Percentiles rank a stretch among this genome's conserved stretches.
phyloP scores from a whole-genome alignment of 1,140 invertebrate species.

The Heliconius congener region DNA sequence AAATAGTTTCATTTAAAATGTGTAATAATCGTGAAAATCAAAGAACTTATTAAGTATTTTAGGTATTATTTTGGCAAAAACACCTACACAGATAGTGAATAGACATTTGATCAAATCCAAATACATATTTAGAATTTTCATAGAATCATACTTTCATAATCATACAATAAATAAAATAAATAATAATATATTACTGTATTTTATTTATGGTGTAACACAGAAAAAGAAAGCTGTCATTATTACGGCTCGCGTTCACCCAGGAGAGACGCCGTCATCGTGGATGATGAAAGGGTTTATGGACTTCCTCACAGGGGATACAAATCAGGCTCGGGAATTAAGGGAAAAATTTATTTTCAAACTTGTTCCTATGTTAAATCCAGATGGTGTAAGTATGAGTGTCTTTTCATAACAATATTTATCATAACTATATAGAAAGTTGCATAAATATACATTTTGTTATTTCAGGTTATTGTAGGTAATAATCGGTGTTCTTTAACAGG shows the following conservation, averaged over 20 bases:
- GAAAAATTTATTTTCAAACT: slow-evolving; percentile 98
- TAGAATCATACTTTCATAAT: too few relatives aligned
- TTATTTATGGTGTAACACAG: slow-evolving; percentile 56
- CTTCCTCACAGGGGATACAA: slow-evolving; percentile 91
- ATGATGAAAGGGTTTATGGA: slow-evolving; percentile 98
- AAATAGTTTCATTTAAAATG: too few relatives aligned
- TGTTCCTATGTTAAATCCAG: slow-evolving; percentile 97
- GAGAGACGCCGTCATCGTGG: slow-evolving; percentile 96
- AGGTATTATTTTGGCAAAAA: too few relatives aligned
- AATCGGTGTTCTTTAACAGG: slow-evolving; percentile 94
- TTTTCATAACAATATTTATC: background rate
- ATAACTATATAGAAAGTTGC: background rate
- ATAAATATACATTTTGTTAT: slow-evolving; percentile 27
- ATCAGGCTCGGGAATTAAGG: slow-evolving; percentile 90
- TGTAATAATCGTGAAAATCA: too few relatives aligned
- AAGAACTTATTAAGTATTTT: too few relatives aligned
- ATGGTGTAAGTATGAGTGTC: slow-evolving; percentile 86
- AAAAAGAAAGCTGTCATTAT: slow-evolving; percentile 93
- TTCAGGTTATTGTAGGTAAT: slow-evolving; percentile 91
- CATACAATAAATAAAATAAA: too few relatives aligned
- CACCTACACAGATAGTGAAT: too few relatives aligned
- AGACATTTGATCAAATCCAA: too few relatives aligned
- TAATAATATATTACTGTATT: background rate
- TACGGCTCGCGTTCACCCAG: slow-evolving; percentile 96
- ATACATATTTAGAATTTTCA: too few relatives aligned